Percentiles rank a stretch among this genome's conserved stretches.
Evolutionary conservation across 1,140 invertebrate genomes (phyloP).

Genomic region (Sarcophaga bullata): DNA sequence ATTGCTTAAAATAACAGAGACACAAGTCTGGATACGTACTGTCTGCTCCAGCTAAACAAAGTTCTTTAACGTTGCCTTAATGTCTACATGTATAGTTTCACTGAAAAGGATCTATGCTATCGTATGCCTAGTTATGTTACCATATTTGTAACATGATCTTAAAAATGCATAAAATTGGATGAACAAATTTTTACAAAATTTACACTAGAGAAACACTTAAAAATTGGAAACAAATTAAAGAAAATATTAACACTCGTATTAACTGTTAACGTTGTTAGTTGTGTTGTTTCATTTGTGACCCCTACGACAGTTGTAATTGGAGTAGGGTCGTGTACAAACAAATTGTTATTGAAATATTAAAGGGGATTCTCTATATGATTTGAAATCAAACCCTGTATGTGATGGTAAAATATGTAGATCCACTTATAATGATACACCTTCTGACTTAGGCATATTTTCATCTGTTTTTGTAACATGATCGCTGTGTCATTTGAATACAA

Average conservation of each 20-base stretch:
- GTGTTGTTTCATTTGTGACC: neutral
- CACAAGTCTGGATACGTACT: neutral
- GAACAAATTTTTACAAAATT: neutral
- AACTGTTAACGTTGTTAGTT: too few relatives aligned
- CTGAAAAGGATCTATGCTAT: conserved; percentile 20
- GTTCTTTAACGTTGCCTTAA: too few relatives aligned
- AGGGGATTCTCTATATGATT: too few relatives aligned
- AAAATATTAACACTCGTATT: neutral
- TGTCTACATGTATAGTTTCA: neutral
- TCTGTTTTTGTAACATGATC: conserved; percentile 14
- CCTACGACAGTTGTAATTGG: neutral
- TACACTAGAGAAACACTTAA: neutral
- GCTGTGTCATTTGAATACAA: neutral
- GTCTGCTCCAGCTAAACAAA: too few relatives aligned
- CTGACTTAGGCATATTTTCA: neutral
- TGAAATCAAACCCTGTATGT: neutral
- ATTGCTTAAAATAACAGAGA: neutral
- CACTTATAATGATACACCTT: neutral
- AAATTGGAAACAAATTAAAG: neutral
- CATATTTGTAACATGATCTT: conserved; percentile 1
- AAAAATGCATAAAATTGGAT: conserved; percentile 40
- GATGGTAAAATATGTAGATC: neutral
- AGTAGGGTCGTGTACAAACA: neutral
- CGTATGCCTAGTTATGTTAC: neutral
- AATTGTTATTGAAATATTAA: neutral